These are phyloP conservation scores for Myathropa florea DNA, from an alignment of 2,888 invertebrate genomes.

Conservation along the genomic window DNA sequence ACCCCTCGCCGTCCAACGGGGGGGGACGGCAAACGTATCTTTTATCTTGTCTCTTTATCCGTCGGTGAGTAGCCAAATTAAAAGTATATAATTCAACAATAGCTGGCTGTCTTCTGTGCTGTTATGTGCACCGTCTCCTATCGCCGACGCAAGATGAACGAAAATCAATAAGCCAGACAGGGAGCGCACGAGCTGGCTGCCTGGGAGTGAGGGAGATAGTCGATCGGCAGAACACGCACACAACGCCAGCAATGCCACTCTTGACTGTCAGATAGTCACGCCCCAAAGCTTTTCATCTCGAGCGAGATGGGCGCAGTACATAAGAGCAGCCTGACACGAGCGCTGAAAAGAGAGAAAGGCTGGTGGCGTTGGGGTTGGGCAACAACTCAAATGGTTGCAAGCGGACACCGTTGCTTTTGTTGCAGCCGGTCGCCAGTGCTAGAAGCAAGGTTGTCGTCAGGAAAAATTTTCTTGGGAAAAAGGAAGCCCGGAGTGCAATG, in stretches of 20 bases:
- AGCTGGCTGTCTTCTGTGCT: conserved; percentile 8
- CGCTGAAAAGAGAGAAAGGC: conserved; percentile 30
- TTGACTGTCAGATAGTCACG: conserved; percentile 46
- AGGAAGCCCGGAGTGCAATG: conserved; percentile 43
- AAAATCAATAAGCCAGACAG: conserved; percentile 61
- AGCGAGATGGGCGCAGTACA: conserved; percentile 21
- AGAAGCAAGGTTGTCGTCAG: conserved; percentile 11
- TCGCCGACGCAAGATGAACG: background rate
- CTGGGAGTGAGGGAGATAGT: background rate
- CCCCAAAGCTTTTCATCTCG: conserved; percentile 58
- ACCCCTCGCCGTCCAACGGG: background rate
- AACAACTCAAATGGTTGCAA: conserved; percentile 63
- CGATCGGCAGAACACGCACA: background rate
- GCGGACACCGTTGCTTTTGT: background rate
- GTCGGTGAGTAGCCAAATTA: conserved; percentile 37
- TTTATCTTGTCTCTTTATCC: conserved; percentile 22
- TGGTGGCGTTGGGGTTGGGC: conserved; percentile 53
- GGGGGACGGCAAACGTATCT: background rate
- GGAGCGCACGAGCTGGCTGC: background rate
- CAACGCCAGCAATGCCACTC: conserved; percentile 10
- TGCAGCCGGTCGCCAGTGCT: background rate
- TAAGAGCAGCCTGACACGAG: conserved; percentile 7
- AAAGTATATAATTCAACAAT: conserved; percentile 45
- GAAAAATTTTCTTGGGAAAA: conserved; percentile 40
- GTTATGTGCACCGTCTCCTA: background rate